Evolutionary conservation across 2,113 vertebrate genomes (phyloP).

Genomic region (Pangasianodon hypophthalmus): DNA sequence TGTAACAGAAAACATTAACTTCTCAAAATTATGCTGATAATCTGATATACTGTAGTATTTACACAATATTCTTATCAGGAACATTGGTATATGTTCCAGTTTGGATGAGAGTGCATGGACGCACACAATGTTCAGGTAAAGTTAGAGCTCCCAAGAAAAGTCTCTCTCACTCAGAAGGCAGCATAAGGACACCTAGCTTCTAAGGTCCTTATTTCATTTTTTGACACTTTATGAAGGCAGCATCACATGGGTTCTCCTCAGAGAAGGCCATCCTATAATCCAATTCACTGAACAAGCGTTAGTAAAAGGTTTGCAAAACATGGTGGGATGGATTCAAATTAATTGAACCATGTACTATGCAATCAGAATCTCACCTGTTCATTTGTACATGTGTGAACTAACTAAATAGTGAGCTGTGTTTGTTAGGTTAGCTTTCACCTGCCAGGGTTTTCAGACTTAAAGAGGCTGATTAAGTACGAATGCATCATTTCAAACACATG

Average conservation of each 20-base stretch:
- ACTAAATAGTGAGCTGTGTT: not conserved
- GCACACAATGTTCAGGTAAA: not conserved
- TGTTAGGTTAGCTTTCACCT: not conserved
- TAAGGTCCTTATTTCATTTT: not conserved
- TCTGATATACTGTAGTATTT: not conserved
- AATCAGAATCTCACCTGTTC: not conserved
- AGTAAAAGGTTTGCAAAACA: not conserved
- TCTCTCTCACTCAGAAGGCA: not conserved
- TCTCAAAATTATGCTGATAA: not conserved
- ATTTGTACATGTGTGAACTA: not conserved
- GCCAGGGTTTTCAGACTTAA: not conserved
- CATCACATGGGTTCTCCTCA: too few relatives aligned
- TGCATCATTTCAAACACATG: not conserved
- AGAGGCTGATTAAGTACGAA: not conserved
- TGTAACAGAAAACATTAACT: constrained; percentile 53
- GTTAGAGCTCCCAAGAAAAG: not conserved
- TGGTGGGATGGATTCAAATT: too few relatives aligned
- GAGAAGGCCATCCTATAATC: not conserved
- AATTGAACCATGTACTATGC: not conserved
- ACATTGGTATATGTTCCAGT: not conserved
- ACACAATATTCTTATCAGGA: not conserved
- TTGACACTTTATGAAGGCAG: not conserved
- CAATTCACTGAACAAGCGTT: not conserved
- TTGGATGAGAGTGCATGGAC: not conserved
- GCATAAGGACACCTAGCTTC: too few relatives aligned